Base-by-base conservation (phyloP, 1,140 invertebrate species). In the Popillia japonica region DNA sequence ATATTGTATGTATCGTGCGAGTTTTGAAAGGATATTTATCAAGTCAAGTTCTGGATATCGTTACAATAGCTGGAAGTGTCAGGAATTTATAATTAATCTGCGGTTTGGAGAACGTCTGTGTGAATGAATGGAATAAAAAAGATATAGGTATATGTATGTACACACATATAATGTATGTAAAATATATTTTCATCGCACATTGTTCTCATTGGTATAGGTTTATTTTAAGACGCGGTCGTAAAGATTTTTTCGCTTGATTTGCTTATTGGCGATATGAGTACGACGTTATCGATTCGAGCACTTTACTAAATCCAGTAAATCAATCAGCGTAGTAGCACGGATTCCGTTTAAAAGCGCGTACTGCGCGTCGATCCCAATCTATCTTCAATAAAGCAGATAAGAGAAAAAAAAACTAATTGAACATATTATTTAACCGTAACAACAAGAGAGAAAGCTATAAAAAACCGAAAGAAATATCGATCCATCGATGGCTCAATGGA, bases 91-190 rank as follows among this genome's bases (percentile, higher is more conserved):
- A 48, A 48, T 48, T 48, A 48, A 48, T 14, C 44, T n/a, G 44
- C 44, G 44, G 44, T 48, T n/a, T 48, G 17, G 44, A 10, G 44
- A 48, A 48, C 17, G 44, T 48, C 44, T 48, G 44, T 48, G n/a
- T n/a, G n/a, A n/a, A n/a, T n/a, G 44, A 48, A 48, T 48, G 44
- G 17, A 48, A 48, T 48, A 48, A 48, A n/a, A 48, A 48, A 48
- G 17, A 48, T 14, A 48, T 0, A n/a, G n/a, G n/a, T n/a, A n/a
- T n/a, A n/a, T n/a, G n/a, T n/a, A n/a, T n/a, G n/a, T n/a, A n/a
- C n/a, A n/a, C n/a, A 10, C 11, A 8, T 48, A 48, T 48, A 48
- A 48, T 48, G 44, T 48, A 48, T 48, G 44, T 48, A 48, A 48
- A 48, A 48, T n/a, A 48, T 48, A 48, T 48, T 48, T 48, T 48